Evolutionary conservation across 1,140 invertebrate species (phyloP), one percentile per base, ranked within the genome.

Genomic region (Euwallacea similis): DNA sequence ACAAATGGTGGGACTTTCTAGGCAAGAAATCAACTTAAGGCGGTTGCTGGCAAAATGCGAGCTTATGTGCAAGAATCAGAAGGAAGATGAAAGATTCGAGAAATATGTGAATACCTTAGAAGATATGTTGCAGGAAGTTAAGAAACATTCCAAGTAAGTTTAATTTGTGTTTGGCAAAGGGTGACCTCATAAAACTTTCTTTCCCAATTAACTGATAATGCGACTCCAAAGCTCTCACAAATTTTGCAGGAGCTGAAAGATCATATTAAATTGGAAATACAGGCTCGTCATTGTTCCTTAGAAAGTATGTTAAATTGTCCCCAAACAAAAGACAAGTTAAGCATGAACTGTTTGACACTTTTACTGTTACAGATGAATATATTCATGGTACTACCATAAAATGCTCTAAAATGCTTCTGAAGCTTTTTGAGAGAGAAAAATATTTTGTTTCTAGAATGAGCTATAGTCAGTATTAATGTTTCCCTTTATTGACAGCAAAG

Each of bases 1-100:
- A 33, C 21, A 33, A 33, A 59, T 64, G 66, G 79, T 80, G 78
- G 77, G 75, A 43, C 81, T 82, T 69, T 85, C 87, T 47, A 87
- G 88, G 82, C 78, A 88, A 76, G 91, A 93, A 86, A 87, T 92
- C 73, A 91, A 93, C 81, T 83, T 91, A 10, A 83, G 87, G 33
- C 84, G 88, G 72, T 79, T 92, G 41, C 76, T 93, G 59, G 82
- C 83, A 54, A 88, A 88, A 79, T 92, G 90, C 81, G 91, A 93
- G 82, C 79, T 88, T 61, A 85, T 92, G 74, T 87, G 88, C n/a
- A 91, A 91, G 82, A 84, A 87, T 76, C 87, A 86, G 56, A 82
- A 87, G 47, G 85, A 88, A 71, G 85, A 90, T 76, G 90, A 88
- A 85, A 85, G 88, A 73, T 82, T 93, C 44, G 88, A 89, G 77